A percentile compares a stretch with the other conserved stretches of the same genome.
Evolutionary conservation across 2,113 vertebrate species (phyloP).

Genomic region (Calyptommatus sinebrachiatus): DNA sequence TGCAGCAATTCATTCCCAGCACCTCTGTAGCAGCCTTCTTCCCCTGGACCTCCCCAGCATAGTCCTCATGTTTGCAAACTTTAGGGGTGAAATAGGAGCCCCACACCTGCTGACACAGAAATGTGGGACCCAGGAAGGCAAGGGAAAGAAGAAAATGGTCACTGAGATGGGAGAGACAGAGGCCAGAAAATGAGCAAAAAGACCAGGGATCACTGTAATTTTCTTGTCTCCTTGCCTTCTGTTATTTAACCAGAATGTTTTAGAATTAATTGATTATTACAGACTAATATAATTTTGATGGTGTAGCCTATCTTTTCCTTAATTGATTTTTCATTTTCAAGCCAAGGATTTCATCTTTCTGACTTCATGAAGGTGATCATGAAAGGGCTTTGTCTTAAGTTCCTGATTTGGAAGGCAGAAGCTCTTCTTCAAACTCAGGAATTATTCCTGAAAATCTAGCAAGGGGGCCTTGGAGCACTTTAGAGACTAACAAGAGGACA

Average conservation of each 20-base stretch:
- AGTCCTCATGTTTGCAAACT: not conserved
- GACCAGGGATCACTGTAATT: conserved; percentile 5
- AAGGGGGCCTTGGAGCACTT: too few relatives aligned
- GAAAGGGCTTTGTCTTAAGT: not conserved
- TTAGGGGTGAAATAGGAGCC: conserved; percentile 37
- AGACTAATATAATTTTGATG: conserved; percentile 70
- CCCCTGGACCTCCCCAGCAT: conserved; percentile 20
- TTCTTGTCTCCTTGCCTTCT: conserved; percentile 21
- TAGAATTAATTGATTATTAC: conserved; percentile 64
- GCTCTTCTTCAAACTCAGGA: too few relatives aligned
- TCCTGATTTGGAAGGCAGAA: not conserved
- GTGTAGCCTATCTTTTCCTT: conserved; percentile 62
- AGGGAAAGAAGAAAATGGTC: not conserved
- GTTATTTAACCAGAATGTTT: conserved; percentile 56
- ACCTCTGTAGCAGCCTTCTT: conserved; percentile 56
- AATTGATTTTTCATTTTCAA: conserved; percentile 68
- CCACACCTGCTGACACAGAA: conserved; percentile 37
- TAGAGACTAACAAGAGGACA: too few relatives aligned
- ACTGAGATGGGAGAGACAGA: accelerated
- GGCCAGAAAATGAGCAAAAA: conserved; percentile 1
- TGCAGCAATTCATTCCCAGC: conserved; percentile 65
- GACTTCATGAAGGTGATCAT: not conserved
- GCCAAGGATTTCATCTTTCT: conserved; percentile 25
- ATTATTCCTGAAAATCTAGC: too few relatives aligned
- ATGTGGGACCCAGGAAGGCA: not conserved